Evolutionary conservation across 2,888 invertebrate genomes (phyloP).

Genomic region (Plagodis pulveraria): DNA sequence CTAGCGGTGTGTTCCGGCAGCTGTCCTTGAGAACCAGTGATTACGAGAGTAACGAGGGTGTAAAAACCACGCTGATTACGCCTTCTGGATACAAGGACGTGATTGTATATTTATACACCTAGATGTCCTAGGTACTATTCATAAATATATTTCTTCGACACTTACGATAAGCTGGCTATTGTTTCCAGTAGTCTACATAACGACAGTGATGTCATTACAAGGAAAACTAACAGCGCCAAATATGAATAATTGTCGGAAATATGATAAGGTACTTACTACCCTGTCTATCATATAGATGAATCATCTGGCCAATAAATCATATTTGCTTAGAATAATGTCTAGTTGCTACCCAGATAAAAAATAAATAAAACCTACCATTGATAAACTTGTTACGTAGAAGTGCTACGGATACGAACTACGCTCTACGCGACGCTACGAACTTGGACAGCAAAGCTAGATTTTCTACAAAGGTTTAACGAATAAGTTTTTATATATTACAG

Average conservation of each 20-base stretch:
- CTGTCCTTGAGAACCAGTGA: too few relatives aligned
- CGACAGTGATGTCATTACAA: constrained; percentile 50
- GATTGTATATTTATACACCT: too few relatives aligned
- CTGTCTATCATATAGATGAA: too few relatives aligned
- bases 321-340: too few relatives aligned
- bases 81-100: too few relatives aligned
- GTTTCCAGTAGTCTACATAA: constrained; percentile 50
- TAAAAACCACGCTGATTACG: too few relatives aligned
- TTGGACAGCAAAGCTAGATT: not conserved
- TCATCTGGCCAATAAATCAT: too few relatives aligned
- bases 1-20: too few relatives aligned
- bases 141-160: constrained; percentile 9
- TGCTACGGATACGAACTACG: constrained; percentile 16
- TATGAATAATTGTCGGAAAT: not conserved
- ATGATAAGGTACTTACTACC: too few relatives aligned
- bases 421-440: constrained; percentile 13
- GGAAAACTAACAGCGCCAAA: constrained; percentile 42
- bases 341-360: too few relatives aligned
- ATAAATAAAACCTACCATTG: not conserved
- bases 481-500: not conserved
- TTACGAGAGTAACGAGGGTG: too few relatives aligned
- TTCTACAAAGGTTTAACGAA: not conserved
- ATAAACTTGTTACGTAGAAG: constrained; percentile 11
- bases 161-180: constrained; percentile 36
- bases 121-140: too few relatives aligned